A percentile compares a stretch with the other conserved stretches of the same genome.
Conservation (phyloP, 2,888 invertebrate species). For the Drosophila neotestacea region DNA sequence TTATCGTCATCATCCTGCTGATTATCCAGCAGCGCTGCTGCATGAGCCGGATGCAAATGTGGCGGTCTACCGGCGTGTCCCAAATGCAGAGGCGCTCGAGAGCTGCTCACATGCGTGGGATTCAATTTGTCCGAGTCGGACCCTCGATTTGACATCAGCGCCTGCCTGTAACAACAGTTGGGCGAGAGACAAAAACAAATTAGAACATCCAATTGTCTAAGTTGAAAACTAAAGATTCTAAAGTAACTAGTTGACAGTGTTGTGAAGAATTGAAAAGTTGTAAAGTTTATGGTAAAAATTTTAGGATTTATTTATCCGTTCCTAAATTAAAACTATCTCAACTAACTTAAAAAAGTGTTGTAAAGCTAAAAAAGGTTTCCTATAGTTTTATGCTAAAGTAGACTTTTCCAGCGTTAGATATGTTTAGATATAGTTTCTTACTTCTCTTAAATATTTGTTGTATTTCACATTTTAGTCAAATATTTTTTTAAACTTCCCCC, state of each 20-base stretch:
- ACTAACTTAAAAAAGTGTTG: no score
- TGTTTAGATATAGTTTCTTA: no score
- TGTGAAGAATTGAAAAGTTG: neutral
- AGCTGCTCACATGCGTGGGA: constrained; percentile 87
- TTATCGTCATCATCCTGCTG: constrained; percentile 93
- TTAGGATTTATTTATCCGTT: no score
- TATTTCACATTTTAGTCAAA: no score
- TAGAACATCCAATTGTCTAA: constrained; percentile 84
- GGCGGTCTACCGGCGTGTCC: constrained; percentile 85
- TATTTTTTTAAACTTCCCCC: no score
- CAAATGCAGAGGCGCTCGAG: constrained; percentile 84
- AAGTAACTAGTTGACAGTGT: neutral
- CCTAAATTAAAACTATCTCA: no score
- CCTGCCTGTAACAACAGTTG: constrained; percentile 89
- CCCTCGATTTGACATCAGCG: constrained; percentile 86
- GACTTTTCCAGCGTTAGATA: no score
- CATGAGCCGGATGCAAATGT: constrained; percentile 79
- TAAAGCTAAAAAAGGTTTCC: no score
- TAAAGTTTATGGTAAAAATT: no score
- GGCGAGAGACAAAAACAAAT: constrained; percentile 80
- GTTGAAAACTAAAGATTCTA: neutral
- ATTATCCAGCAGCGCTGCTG: constrained; percentile 82
- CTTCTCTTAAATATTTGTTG: no score
- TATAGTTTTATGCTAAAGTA: no score
- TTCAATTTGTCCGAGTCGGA: constrained; percentile 86